Evolutionary conservation across 2,797 vertebrate genomes (phyloP), one percentile per base, ranked within the genome.

Genomic region (Scarus forsteni): DNA sequence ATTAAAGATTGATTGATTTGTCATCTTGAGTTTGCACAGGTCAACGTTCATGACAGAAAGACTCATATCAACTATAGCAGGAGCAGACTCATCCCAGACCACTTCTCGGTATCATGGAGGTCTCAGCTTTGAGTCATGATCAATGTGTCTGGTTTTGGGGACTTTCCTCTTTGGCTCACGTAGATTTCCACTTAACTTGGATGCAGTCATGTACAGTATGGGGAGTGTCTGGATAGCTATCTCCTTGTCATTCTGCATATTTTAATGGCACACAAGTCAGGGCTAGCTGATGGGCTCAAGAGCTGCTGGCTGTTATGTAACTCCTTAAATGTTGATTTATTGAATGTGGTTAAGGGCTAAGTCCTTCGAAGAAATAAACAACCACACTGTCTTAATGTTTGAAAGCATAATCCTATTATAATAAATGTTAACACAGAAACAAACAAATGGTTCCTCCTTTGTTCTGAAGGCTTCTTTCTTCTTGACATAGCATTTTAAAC

Each of bases 181-280:
- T 40, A 8, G 1, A 73, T 66, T 75, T 6, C 3, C 27, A 42
- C 18, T 58, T 34, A 48, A 15, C 66, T 19, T 60, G 44, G 61
- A 34, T 61, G 19, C 44, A 55, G 43, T 39, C 59, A 15, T 18
- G 27, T 27, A 27, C 27, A 27, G 27, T 27, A 27, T 3, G 8
- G 15, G 69, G 56, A 43, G 48, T 59, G 70, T 51, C 43, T 8
- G 40, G 63, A 52, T 13, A 7, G 3, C 14, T 35, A 13, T 16
- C 13, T 68, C 46, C 58, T 46, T 45, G 52, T 57, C 11, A 35
- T 64, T 68, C 55, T 42, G 27, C 64, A 73, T 78, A 70, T 65
- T 84, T 83, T 5, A 60, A 5, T 48, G 12, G 15, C 10, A 52
- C 66, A 71, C 9, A 2, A 60, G 57, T 11, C 34, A 39, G 10